A percentile compares a stretch with the other conserved stretches of the same genome.
Evolutionary conservation across 1,140 invertebrate species (phyloP).

Genomic region (Bacillus rossius): DNA sequence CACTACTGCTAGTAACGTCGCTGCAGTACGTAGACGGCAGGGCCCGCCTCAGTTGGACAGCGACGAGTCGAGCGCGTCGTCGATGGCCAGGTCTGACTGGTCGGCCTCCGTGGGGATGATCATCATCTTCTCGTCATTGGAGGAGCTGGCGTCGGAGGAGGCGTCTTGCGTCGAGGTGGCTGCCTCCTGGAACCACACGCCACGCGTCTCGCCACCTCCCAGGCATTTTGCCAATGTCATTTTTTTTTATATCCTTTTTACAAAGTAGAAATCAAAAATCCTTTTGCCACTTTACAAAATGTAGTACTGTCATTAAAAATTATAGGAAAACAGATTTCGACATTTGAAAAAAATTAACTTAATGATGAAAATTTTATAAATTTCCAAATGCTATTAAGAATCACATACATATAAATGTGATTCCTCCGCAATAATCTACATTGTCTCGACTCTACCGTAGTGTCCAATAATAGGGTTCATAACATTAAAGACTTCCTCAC

Average conservation of each 20-base stretch:
- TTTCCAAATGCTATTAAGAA: no score
- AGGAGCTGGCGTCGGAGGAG: conserved; percentile 52
- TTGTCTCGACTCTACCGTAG: no score
- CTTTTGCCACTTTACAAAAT: neutral
- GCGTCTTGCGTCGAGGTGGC: conserved; percentile 55
- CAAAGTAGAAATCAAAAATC: neutral
- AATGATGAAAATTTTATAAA: no score
- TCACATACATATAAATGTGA: no score
- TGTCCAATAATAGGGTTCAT: no score
- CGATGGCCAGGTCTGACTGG: conserved; percentile 32
- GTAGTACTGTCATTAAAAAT: neutral
- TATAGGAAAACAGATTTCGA: neutral
- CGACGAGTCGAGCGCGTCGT: conserved; percentile 23
- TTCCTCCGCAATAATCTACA: no score
- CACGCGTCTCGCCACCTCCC: neutral
- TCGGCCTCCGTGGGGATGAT: conserved; percentile 43
- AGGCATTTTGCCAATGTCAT: neutral
- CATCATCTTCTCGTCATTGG: conserved; percentile 61
- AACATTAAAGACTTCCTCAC: no score
- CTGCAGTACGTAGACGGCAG: no score
- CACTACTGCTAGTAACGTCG: no score
- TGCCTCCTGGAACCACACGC: conserved; percentile 45
- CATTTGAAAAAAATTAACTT: no score
- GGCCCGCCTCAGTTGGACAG: conserved; percentile 12
- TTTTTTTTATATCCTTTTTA: neutral